Percentiles rank a stretch among this genome's conserved stretches.
These are phyloP conservation scores for Enteromius paludinosus DNA, from an alignment of 2,797 vertebrate species.

Conservation along the genomic window DNA sequence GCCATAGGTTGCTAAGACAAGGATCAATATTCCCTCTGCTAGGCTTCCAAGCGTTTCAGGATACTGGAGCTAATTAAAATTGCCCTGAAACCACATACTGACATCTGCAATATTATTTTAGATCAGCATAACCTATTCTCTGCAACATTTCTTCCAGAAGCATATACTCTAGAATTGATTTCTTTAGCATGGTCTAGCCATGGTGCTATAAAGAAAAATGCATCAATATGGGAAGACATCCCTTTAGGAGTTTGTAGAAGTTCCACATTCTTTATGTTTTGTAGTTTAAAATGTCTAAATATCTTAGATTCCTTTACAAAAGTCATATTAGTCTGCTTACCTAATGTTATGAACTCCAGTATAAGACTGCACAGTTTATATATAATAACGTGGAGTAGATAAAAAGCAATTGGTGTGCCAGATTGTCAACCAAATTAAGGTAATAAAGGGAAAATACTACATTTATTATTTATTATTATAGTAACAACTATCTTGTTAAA, in stretches of 20 bases:
- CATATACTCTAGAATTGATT: conserved; percentile 60
- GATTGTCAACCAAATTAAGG: too few species aligned
- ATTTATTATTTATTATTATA: too few species aligned
- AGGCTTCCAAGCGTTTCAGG: conserved; percentile 48
- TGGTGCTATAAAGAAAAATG: conserved; percentile 1
- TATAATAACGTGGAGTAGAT: too few species aligned
- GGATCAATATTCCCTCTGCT: conserved; percentile 59
- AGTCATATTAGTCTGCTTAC: too few species aligned
- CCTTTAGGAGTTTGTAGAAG: conserved; percentile 29
- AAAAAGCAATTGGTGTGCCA: too few species aligned
- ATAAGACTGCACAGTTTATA: too few species aligned
- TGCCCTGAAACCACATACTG: conserved; percentile 58
- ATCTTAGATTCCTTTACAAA: background rate
- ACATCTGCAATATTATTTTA: conserved; percentile 65
- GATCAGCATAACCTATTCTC: conserved; percentile 59
- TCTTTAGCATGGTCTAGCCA: conserved; percentile 40
- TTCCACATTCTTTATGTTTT: conserved; percentile 20
- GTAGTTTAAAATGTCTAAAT: background rate
- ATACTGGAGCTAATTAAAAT: conserved; percentile 65
- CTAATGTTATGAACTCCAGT: too few species aligned
- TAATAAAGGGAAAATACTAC: too few species aligned
- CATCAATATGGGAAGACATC: conserved; percentile 32
- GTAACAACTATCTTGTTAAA: too few species aligned
- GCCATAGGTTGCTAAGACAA: conserved; percentile 55
- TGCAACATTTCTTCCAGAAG: conserved; percentile 41